Conservation (phyloP, 2,888 invertebrate genomes). For the Caenorhabditis angaria region DNA sequence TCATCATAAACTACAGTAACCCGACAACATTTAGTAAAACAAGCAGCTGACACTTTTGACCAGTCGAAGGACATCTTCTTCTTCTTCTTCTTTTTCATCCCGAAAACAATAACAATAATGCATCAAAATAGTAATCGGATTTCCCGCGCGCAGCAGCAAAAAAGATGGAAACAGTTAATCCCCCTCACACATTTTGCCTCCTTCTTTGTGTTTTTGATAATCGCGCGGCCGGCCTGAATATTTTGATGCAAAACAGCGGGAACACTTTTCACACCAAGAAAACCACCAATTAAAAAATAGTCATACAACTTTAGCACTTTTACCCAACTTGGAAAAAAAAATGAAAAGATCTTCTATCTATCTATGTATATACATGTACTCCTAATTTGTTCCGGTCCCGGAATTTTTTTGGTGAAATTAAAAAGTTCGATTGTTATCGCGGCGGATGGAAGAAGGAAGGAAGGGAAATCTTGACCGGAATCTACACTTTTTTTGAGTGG, state of each 20-base stretch:
- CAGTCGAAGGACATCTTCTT: no score
- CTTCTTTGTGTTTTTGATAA: background rate
- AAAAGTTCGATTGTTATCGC: background rate
- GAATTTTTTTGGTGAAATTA: background rate
- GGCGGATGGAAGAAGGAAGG: background rate
- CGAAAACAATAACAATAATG: slow-evolving; percentile 1
- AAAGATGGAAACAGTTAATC: slow-evolving; percentile 1
- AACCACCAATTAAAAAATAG: no score
- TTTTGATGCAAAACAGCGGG: background rate
- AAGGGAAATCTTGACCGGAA: background rate
- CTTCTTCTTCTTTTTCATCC: no score
- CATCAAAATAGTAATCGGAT: background rate
- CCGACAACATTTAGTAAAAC: no score
- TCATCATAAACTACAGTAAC: no score
- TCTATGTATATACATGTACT: no score
- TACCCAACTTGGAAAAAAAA: no score
- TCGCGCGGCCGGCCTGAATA: background rate
- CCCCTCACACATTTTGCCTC: no score
- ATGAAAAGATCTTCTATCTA: no score
- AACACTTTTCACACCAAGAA: background rate
- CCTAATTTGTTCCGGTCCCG: background rate
- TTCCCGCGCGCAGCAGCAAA: background rate
- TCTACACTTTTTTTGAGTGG: background rate
- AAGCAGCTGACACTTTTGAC: no score
- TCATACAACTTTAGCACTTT: no score